A percentile compares a stretch with the other conserved stretches of the same genome.
phyloP scores from a whole-genome alignment of 1,140 invertebrate genomes.

The Anadara kagoshimensis region DNA sequence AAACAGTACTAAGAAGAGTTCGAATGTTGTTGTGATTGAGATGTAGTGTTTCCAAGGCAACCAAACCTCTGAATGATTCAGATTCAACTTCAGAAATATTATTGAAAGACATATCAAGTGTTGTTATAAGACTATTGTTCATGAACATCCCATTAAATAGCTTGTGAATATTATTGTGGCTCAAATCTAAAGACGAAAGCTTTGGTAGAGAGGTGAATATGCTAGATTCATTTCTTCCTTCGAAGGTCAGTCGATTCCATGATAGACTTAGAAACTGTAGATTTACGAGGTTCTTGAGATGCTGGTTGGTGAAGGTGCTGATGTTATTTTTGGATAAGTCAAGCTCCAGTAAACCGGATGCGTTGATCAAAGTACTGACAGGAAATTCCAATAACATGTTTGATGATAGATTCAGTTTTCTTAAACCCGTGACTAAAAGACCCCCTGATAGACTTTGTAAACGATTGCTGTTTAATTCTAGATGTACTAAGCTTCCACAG shows the following conservation, averaged over 20 bases:
- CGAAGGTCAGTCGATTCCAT: too few species aligned
- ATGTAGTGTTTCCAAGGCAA: constrained; percentile 1
- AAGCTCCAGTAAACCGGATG: neutral
- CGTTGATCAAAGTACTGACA: neutral
- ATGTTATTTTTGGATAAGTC: neutral
- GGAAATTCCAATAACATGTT: neutral
- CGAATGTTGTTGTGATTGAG: constrained; percentile 11
- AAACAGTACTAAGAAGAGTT: neutral
- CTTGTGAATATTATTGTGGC: neutral
- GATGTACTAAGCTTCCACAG: constrained; percentile 2
- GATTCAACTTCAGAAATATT: neutral
- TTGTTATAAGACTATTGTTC: neutral
- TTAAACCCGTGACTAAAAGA: neutral
- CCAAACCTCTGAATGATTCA: constrained; percentile 22
- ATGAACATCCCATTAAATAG: constrained; percentile 4
- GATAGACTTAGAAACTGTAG: too few species aligned
- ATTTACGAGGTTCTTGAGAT: too few species aligned
- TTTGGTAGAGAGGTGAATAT: neutral
- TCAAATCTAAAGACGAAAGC: neutral
- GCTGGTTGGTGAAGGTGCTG: neutral
- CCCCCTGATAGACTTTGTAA: constrained; percentile 10
- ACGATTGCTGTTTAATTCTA: constrained; percentile 22
- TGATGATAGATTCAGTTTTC: neutral
- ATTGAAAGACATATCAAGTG: constrained; percentile 30
- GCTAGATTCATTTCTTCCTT: too few species aligned